Base-by-base conservation (phyloP, 2,797 vertebrate species). In the Hemibagrus guttatus region DNA sequence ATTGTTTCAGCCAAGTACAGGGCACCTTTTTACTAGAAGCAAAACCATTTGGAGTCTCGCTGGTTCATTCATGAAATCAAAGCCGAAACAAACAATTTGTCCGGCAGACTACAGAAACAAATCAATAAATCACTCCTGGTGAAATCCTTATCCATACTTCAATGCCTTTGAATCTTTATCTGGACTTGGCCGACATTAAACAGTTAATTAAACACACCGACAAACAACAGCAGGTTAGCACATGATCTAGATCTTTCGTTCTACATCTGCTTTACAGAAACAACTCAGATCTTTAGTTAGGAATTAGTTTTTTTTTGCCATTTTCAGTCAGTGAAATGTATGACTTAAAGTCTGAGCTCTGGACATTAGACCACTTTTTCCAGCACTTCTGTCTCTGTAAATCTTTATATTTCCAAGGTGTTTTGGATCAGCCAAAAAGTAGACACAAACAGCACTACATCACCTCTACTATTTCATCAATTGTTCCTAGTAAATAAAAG, bases 1-100 rank as follows among this genome's bases (percentile, higher is more conserved):
- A 96, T 95, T 95, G 95, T 95, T 95, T 92, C 93, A 90, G 93
- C 82, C 86, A 84, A 88, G 87, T 84, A 61, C 81, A 66, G 81
- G 79, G 68, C 81, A 81, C 66, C 54, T 87, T 86, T n/a, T 88
- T 88, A 90, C 86, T 88, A 72, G 84, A 58, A 86, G 59, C 72
- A 71, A 84, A 86, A 86, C 83, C 46, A 17, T 85, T 86, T 49
- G 52, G 74, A 81, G 54, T 64, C 71, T 85, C 16, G 7, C 68
- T 3, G 42, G 26, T 52, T 83, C 79, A 54, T 83, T 88, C 85
- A 85, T 85, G 80, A 88, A 87, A 87, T 87, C 79, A 89, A 87
- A 84, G 71, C 81, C 42, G 9, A 46, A 87, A 86, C 66, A 42
- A 80, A 84, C 78, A 68, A 87, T 42, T 76, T 49, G 66, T 76